Evolutionary conservation across 2,888 invertebrate species (phyloP), one percentile per base, ranked within the genome.

Genomic region (Lithophane ornitopus): DNA sequence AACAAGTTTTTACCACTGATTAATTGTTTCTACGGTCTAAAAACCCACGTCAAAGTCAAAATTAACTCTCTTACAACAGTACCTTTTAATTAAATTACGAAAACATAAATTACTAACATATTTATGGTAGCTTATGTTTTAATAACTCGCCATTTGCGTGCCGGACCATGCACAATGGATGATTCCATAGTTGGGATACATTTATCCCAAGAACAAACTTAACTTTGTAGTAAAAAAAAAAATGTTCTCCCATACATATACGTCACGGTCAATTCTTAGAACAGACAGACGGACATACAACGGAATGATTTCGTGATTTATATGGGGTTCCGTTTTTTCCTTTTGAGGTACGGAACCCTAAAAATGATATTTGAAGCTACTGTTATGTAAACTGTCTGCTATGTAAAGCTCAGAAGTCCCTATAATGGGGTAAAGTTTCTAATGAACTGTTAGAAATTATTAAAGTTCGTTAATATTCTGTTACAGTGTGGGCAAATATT

Each of bases 1-100:
- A 76, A 81, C 69, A 89, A 88, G 74, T 88, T 88, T 84, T 86
- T 84, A 77, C 78, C 81, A 81, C 81, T 89, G 87, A 88, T 87
- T 73, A 86, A 89, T 90, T 88, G 86, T 88, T 89, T 85, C 56
- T 76, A 72, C 70, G 73, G 71, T 70, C 79, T 73, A 78, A 87
- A 83, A 84, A 79, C 85, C 82, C 71, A 79, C 85, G 83, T 87
- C 87, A 86, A 87, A 87, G 81, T 87, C 79, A 66, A 85, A 86
- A 88, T 88, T 77, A 85, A 87, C 78, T 85, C 73, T 46, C 63
- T 71, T 76, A 77, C 66, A 78, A 76, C 73, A 73, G 81, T 76
- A 75, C 54, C 69, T 79, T 89, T 87, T 88, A 89, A 89, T 90
- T 88, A 86, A 88, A 67, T 78, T 87, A 79, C 66, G 74, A 56